phyloP scores from a whole-genome alignment of 2,888 invertebrate species.

The Nasonia oneida region DNA sequence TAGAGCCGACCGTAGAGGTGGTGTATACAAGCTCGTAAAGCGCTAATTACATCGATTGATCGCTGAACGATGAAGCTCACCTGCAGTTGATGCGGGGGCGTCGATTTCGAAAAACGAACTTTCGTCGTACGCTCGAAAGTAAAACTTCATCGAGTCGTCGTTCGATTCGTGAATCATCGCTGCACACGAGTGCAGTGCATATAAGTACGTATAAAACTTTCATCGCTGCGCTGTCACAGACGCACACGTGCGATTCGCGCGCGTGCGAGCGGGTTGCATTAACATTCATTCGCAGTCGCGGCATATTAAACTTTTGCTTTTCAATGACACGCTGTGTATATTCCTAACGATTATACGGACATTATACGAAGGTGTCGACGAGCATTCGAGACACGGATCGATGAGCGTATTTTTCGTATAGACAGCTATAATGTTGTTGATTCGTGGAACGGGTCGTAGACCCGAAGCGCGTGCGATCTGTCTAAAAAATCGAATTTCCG shows the following conservation, averaged over 20 bases:
- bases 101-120: neutral
- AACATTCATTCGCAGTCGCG: neutral
- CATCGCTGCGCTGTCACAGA: neutral
- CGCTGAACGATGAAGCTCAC: slow-evolving; percentile 10
- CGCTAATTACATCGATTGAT: slow-evolving; percentile 35
- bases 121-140: neutral
- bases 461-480: too few species aligned
- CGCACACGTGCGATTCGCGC: neutral
- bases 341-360: neutral
- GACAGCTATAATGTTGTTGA: neutral
- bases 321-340: neutral
- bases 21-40: slow-evolving; percentile 18
- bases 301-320: slow-evolving; percentile 7
- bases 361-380: neutral
- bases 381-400: neutral
- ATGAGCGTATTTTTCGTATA: neutral
- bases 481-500: neutral
- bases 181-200: neutral
- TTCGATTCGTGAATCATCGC: slow-evolving; percentile 10
- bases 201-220: neutral
- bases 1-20: slow-evolving; percentile 4
- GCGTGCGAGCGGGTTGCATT: neutral
- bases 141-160: neutral
- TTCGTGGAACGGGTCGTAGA: neutral
- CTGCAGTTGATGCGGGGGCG: neutral